Percentiles rank a stretch among this genome's conserved stretches.
Evolutionary conservation across 2,888 invertebrate species (phyloP).

Genomic region (Plagodis dolabraria): DNA sequence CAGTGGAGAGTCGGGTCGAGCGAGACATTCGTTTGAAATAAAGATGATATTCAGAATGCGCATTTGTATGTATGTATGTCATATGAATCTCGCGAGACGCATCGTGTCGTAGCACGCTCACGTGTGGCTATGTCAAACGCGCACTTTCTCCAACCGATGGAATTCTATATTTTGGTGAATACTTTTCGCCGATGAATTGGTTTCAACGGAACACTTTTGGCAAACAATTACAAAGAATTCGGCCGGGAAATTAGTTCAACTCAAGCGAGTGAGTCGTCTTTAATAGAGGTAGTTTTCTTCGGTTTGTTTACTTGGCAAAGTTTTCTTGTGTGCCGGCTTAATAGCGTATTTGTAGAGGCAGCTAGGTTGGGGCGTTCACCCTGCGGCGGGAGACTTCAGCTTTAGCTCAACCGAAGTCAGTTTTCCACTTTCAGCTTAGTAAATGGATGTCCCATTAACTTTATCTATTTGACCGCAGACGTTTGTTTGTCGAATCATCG

Average conservation of each 20-base stretch:
- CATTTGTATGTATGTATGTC: constrained; percentile 46
- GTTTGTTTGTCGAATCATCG: constrained; percentile 24
- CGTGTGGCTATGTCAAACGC: constrained; percentile 58
- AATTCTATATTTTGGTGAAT: constrained; percentile 43
- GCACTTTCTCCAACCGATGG: constrained; percentile 58
- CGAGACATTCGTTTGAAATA: constrained; percentile 20
- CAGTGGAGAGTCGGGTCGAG: constrained; percentile 7
- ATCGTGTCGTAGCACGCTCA: constrained; percentile 48
- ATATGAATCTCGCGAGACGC: constrained; percentile 47
- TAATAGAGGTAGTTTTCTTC: constrained; percentile 49
- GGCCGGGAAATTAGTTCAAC: constrained; percentile 31
- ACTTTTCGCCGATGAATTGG: constrained; percentile 7
- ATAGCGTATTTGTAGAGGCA: constrained; percentile 56
- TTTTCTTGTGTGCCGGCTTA: constrained; percentile 58
- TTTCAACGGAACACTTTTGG: constrained; percentile 7
- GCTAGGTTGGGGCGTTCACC: constrained; percentile 49
- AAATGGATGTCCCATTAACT: constrained; percentile 51
- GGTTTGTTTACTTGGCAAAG: constrained; percentile 57
- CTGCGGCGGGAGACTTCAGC: constrained; percentile 44
- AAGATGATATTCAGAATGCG: constrained; percentile 28
- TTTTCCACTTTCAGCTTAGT: constrained; percentile 50
- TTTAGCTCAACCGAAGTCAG: constrained; percentile 47
- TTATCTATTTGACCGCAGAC: constrained; percentile 43
- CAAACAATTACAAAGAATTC: constrained; percentile 29
- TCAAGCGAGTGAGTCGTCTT: constrained; percentile 29